Evolutionary conservation across 2,888 invertebrate genomes (phyloP).

Genomic region (Aproaerema taeniolella): DNA sequence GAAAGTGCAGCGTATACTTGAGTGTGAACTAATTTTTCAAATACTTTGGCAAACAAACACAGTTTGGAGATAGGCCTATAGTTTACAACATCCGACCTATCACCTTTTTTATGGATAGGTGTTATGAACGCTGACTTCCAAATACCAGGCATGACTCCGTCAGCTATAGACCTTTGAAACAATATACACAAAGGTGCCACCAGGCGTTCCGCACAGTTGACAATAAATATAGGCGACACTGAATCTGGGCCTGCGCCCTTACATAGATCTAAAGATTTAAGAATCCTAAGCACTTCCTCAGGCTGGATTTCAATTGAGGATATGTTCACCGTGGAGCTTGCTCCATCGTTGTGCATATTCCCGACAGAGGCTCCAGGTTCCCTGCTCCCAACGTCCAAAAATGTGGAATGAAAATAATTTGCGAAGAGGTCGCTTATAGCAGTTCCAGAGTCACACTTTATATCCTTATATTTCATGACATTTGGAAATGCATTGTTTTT

Average conservation of each 20-base stretch:
- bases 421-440: constrained; percentile 1
- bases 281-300: background rate
- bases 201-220: background rate
- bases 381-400: background rate
- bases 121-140: constrained; percentile 12
- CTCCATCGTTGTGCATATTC: background rate
- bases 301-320: background rate
- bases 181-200: background rate
- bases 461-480: background rate
- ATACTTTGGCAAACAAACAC: constrained; percentile 7
- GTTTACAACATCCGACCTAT: constrained; percentile 2
- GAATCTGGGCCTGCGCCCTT: background rate
- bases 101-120: constrained; percentile 2
- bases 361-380: no score
- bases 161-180: background rate
- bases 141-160: background rate
- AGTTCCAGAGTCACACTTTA: background rate
- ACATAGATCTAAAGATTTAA: background rate
- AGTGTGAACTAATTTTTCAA: background rate
- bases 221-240: background rate
- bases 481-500: background rate
- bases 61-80: constrained; percentile 11
- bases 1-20: background rate
- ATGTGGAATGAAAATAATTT: background rate
- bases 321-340: background rate